Evolutionary conservation across 2,113 vertebrate genomes (phyloP).

Genomic region (Upupa epops): DNA sequence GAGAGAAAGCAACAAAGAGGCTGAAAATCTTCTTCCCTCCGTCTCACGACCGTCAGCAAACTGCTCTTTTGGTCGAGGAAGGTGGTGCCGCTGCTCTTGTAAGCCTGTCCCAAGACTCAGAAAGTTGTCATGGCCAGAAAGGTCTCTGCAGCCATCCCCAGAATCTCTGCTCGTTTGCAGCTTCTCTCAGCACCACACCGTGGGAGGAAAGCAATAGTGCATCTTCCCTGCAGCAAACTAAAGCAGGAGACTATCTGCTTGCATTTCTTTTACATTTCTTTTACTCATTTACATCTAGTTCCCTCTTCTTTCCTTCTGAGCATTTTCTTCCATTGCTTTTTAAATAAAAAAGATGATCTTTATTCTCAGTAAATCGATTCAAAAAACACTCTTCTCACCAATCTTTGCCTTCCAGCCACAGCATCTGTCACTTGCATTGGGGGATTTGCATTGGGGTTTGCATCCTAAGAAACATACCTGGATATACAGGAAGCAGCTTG

Average conservation of each 20-base stretch:
- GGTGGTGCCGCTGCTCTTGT: neutral
- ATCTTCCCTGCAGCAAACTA: accelerated
- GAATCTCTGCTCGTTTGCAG: neutral
- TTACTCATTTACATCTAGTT: accelerated
- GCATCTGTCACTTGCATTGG: accelerated
- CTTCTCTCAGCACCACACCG: neutral
- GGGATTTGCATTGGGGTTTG: neutral
- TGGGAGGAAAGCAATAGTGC: neutral
- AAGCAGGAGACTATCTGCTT: accelerated
- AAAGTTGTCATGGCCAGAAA: neutral
- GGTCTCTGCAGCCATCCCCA: neutral
- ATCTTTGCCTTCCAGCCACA: neutral
- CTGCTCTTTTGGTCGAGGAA: neutral
- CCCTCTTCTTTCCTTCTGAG: neutral
- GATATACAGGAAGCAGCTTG: accelerated
- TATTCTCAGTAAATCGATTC: neutral
- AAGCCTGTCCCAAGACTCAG: accelerated
- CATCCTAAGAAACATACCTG: neutral
- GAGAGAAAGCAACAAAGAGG: neutral
- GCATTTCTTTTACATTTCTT: too few relatives aligned
- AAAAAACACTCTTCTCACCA: neutral
- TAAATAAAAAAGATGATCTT: neutral
- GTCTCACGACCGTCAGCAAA: neutral
- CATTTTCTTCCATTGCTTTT: neutral
- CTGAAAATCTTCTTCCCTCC: neutral